Evolutionary conservation across 2,113 vertebrate species (phyloP).

Genomic region (Poicephalus gulielmi): DNA sequence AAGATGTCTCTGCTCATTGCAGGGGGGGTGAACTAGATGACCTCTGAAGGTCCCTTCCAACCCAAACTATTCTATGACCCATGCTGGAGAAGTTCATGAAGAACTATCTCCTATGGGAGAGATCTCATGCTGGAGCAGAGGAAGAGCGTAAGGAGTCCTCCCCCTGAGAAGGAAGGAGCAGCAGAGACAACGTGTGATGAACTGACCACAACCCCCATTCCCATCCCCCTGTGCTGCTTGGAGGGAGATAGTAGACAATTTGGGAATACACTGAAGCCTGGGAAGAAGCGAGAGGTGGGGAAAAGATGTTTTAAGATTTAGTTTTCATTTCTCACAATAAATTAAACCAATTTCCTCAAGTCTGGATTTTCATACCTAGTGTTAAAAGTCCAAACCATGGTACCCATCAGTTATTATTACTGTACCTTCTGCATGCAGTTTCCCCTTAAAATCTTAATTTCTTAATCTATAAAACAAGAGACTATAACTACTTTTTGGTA

Average conservation of each 20-base stretch:
- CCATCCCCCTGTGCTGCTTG: background rate
- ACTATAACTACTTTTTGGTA: background rate
- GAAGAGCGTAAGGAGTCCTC: background rate
- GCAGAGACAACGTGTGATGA: background rate
- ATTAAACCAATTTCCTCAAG: background rate
- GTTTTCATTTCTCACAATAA: background rate
- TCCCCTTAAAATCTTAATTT: background rate
- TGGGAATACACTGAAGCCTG: background rate
- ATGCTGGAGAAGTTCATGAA: background rate
- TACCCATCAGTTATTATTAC: background rate
- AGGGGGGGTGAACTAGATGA: background rate
- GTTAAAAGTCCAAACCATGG: background rate
- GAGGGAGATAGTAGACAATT: background rate
- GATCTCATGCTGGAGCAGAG: background rate
- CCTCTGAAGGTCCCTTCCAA: background rate
- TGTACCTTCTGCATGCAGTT: background rate
- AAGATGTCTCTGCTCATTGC: background rate
- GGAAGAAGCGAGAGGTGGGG: background rate
- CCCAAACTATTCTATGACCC: background rate
- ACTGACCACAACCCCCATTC: background rate
- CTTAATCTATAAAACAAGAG: background rate
- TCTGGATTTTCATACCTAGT: background rate
- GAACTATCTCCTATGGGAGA: background rate
- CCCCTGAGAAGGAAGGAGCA: accelerated
- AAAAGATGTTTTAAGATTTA: background rate